Evolutionary conservation across 2,113 vertebrate species (phyloP).

Genomic region (Heteronetta atricapilla): DNA sequence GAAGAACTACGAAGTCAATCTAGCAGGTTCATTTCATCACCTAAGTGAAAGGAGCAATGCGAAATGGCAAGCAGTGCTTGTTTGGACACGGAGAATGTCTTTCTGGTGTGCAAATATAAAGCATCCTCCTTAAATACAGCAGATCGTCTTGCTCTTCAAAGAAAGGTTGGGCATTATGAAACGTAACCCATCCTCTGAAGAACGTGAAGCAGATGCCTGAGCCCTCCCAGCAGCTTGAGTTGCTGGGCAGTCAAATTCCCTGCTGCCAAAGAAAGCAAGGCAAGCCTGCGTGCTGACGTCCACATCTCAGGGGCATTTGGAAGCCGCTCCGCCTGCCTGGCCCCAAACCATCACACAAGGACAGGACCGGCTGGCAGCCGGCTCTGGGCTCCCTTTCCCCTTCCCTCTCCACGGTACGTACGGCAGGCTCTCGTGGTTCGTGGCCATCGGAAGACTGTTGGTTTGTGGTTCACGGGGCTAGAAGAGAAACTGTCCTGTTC

Average conservation of each 20-base stretch:
- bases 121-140: not conserved
- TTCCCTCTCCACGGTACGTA: not conserved
- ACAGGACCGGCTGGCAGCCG: not conserved
- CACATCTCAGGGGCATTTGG: not conserved
- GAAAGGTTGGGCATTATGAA: not conserved
- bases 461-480: not conserved
- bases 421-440: accelerated
- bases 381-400: not conserved
- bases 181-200: not conserved
- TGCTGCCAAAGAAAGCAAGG: constrained; percentile 42
- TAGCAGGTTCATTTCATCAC: not conserved
- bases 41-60: not conserved
- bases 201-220: constrained; percentile 6
- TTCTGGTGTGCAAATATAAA: not conserved
- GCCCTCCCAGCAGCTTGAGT: constrained; percentile 15
- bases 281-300: not conserved
- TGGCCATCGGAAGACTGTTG: not conserved
- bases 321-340: not conserved
- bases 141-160: not conserved
- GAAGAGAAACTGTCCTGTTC: not conserved
- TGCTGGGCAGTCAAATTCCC: not conserved
- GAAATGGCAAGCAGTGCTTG: not conserved
- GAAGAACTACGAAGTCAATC: not conserved
- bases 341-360: not conserved
- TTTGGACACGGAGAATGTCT: not conserved